These are phyloP conservation scores for Actinia tenebrosa DNA, from an alignment of 64 coral and sea anemone genomes.

Conservation along the genomic window DNA sequence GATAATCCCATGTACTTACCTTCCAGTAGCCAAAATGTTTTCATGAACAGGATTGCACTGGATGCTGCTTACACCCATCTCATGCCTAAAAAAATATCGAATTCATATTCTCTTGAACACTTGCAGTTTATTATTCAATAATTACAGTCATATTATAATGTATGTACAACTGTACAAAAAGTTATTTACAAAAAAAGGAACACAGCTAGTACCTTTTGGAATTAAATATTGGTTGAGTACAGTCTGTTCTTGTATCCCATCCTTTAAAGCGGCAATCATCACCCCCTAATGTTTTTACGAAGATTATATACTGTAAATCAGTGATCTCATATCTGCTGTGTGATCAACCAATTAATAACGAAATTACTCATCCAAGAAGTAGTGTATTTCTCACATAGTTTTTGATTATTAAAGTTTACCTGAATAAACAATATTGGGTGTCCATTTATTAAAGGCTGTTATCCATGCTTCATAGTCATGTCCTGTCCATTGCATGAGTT, in stretches of 20 bases:
- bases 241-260: conserved; percentile 85
- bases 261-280: conserved; percentile 87
- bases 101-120: no score
- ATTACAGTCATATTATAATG: no score
- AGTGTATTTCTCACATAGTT: background rate
- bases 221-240: conserved; percentile 71
- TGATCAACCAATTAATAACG: no score
- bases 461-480: conserved; percentile 97
- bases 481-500: conserved; percentile 64
- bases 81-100: conserved; percentile 34
- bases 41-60: conserved; percentile 70
- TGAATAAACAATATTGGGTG: conserved; percentile 68
- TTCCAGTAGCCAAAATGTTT: conserved; percentile 92
- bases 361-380: background rate
- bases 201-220: conserved; percentile 47
- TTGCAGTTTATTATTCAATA: no score
- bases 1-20: conserved; percentile 15
- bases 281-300: conserved; percentile 48
- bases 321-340: no score
- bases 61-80: conserved; percentile 92
- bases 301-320: no score
- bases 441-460: conserved; percentile 82
- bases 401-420: conserved; percentile 17
- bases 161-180: no score
- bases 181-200: no score